A percentile compares a stretch with the other conserved stretches of the same genome.
Evolutionary conservation across 2,113 vertebrate genomes (phyloP).

Genomic region (Tretioscincus oriximinensis): DNA sequence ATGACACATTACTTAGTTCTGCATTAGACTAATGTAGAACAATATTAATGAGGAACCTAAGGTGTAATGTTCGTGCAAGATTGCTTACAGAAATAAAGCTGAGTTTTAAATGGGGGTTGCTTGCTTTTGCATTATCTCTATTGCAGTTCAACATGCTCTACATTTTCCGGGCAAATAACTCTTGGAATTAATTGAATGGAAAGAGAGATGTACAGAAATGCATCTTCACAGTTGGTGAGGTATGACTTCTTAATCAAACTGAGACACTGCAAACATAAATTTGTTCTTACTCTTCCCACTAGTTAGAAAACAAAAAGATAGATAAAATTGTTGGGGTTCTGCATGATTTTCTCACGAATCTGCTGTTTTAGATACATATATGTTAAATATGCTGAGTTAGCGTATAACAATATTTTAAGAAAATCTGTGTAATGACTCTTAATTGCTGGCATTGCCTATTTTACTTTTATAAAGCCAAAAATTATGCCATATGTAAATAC

Average conservation of each 20-base stretch:
- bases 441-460: not conserved
- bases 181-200: slow-evolving; percentile 66
- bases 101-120: slow-evolving; percentile 57
- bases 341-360: slow-evolving; percentile 43
- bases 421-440: slow-evolving; percentile 37
- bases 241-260: slow-evolving; percentile 64
- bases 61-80: slow-evolving; percentile 61
- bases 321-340: slow-evolving; percentile 35
- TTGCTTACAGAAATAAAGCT: slow-evolving; percentile 45
- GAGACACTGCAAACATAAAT: slow-evolving; percentile 67
- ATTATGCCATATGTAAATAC: not conserved
- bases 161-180: slow-evolving; percentile 55
- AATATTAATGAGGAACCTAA: slow-evolving; percentile 55
- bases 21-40: slow-evolving; percentile 56
- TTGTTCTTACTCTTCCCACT: slow-evolving; percentile 63
- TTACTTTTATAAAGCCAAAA: slow-evolving; percentile 7
- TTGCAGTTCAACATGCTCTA: slow-evolving; percentile 59
- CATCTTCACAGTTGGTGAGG: slow-evolving; percentile 60
- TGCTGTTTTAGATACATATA: slow-evolving; percentile 43
- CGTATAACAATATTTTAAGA: slow-evolving; percentile 27
- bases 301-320: slow-evolving; percentile 53
- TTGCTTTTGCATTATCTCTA: slow-evolving; percentile 65
- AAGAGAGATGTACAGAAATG: slow-evolving; percentile 54
- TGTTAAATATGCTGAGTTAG: slow-evolving; percentile 37
- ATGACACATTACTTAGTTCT: slow-evolving; percentile 24